Evolutionary conservation across 2,113 vertebrate species (phyloP), one percentile per base, ranked within the genome.

Genomic region (Platichthys flesus): DNA sequence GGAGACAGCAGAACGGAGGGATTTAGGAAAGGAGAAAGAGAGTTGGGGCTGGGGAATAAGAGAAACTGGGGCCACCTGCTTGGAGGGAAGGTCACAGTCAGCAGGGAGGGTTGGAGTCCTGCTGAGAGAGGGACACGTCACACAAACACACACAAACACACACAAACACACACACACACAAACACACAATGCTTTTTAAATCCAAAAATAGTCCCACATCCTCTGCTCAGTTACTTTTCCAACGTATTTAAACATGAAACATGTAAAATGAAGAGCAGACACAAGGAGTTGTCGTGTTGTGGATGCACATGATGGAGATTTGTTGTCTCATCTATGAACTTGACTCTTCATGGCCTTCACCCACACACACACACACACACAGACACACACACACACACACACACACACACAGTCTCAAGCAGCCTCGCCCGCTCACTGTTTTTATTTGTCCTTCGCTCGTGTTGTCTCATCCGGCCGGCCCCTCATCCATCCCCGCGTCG

Each of bases 11-110:
- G 40, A 76, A 79, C 0, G 26, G 60, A 72, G 58, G 73, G 83
- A 83, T 77, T 78, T 57, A 49, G 35, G 63, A 67, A 63, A 47
- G 28, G 71, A 26, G 23, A 28, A 26, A 21, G 49, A 45, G 45
- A 52, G 74, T 24, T 7, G 0, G 7, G 21, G 37, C 10, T 7
- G 35, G 37, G 45, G 49, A n/a, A 9, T 42, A 45, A 74, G 60
- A 54, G 55, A 70, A 73, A 73, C 45, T 13, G 28, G 66, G 54
- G 45, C 78, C 47, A 65, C 79, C 81, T 62, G 82, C 87, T 84
- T 58, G 20, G 79, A 75, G 79, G 73, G 84, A 90, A 91, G 88
- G 91, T 91, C 85, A 88, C 2, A 78, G 78, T 76, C 84, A 85
- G 84, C 82, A 24, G 76, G 87, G 83, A 71, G 85, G 67, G 52